phyloP scores from a whole-genome alignment of 2,113 vertebrate genomes.

The Lathamus discolor region DNA sequence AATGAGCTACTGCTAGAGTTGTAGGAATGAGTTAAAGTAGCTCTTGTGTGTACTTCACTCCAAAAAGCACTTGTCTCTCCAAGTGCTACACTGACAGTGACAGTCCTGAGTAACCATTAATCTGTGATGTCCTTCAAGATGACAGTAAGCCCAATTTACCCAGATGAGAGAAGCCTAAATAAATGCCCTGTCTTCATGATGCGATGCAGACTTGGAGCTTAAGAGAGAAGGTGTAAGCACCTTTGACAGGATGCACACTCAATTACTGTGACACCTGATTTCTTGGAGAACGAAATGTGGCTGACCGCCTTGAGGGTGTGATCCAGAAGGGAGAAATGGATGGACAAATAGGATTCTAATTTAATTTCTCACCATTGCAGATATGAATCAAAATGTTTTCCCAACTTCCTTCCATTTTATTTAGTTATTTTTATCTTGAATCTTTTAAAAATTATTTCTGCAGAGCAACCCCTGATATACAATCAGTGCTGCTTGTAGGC shows the following conservation, averaged over 20 bases:
- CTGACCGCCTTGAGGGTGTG: background rate
- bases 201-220: background rate
- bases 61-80: background rate
- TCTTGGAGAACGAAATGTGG: background rate
- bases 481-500: slow-evolving; percentile 29
- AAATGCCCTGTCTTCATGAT: background rate
- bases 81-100: background rate
- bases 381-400: background rate
- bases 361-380: background rate
- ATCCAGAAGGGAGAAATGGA: background rate
- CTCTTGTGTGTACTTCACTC: background rate
- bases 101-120: background rate
- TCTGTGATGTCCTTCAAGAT: background rate
- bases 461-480: slow-evolving; percentile 32
- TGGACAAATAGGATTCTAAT: background rate
- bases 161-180: background rate
- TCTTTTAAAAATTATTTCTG: slow-evolving; percentile 30
- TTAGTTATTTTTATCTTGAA: background rate
- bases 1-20: background rate
- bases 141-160: background rate
- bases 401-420: background rate
- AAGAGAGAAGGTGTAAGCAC: background rate
- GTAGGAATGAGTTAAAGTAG: background rate
- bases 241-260: background rate
- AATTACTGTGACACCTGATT: background rate